A percentile compares a stretch with the other conserved stretches of the same genome.
These are phyloP conservation scores for Corythucha ciliata DNA, from an alignment of 2,888 invertebrate genomes.

Conservation along the genomic window DNA sequence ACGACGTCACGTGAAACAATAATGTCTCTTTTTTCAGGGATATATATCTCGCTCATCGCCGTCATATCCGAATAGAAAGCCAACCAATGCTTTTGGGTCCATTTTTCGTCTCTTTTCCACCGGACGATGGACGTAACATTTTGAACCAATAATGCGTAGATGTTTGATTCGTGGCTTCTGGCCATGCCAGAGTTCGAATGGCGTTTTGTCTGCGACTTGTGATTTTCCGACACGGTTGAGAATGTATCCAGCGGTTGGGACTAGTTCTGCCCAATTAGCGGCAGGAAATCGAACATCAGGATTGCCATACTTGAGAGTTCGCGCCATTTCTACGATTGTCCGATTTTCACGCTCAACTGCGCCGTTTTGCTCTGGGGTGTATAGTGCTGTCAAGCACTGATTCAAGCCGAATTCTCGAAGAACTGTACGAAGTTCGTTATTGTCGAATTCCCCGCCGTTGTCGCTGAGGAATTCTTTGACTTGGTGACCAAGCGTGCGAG, in stretches of 20 bases:
- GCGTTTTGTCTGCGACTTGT: constrained; percentile 31
- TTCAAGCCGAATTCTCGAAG: constrained; percentile 27
- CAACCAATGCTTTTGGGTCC: constrained; percentile 33
- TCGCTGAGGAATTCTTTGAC: constrained; percentile 20
- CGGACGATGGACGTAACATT: constrained; percentile 32
- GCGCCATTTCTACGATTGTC: constrained; percentile 31
- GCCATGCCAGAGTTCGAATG: constrained; percentile 36
- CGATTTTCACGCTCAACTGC: constrained; percentile 28
- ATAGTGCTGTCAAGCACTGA: constrained; percentile 26
- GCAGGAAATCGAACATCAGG: constrained; percentile 24
- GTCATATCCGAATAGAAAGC: constrained; percentile 15
- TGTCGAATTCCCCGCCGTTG: constrained; percentile 20
- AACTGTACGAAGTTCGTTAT: constrained; percentile 20
- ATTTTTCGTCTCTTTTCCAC: constrained; percentile 35
- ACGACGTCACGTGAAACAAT: constrained; percentile 15
- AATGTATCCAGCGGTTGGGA: constrained; percentile 24
- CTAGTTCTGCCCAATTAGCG: constrained; percentile 28
- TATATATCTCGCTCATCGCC: constrained; percentile 18
- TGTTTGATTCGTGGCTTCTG: constrained; percentile 28
- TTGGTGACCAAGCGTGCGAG: background rate
- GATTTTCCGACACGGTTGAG: constrained; percentile 31
- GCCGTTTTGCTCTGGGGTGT: constrained; percentile 30
- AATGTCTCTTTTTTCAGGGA: constrained; percentile 16
- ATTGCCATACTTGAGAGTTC: constrained; percentile 29
- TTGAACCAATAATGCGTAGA: constrained; percentile 16